phyloP scores from a whole-genome alignment of 2,113 vertebrate species.

The Micromys minutus region DNA sequence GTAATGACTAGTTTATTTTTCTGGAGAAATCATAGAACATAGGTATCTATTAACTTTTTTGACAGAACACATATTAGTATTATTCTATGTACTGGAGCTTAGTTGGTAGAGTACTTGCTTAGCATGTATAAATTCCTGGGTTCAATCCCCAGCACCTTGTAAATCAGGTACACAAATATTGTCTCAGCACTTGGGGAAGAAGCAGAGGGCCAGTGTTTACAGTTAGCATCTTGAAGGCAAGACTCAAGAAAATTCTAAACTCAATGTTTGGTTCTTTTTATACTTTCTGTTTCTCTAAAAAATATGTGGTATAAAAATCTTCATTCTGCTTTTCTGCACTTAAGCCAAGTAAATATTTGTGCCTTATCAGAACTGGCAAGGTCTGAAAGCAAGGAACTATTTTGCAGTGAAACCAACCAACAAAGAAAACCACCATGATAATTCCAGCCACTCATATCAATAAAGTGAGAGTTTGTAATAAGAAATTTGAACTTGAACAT shows the following conservation, averaged over 20 bases:
- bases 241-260: background rate
- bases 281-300: background rate
- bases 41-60: background rate
- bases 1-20: background rate
- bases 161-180: background rate
- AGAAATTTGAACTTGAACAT: constrained; percentile 39
- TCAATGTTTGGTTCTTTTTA: background rate
- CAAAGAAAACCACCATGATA: background rate
- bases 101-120: background rate
- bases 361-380: constrained; percentile 43
- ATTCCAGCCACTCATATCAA: constrained; percentile 10
- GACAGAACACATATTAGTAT: background rate
- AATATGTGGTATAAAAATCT: constrained; percentile 11
- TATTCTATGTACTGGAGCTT: background rate
- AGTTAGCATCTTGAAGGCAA: background rate
- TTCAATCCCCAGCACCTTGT: background rate
- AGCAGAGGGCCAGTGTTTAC: background rate
- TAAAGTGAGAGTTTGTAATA: constrained; percentile 4
- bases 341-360: constrained; percentile 44
- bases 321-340: background rate
- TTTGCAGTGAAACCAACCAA: constrained; percentile 37
- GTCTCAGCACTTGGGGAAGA: background rate
- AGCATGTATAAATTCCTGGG: too few relatives aligned
- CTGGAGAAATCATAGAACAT: background rate
- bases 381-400: constrained; percentile 35